These are phyloP conservation scores for Hydropsyche tenuis DNA, from an alignment of 1,140 invertebrate genomes.

Conservation along the genomic window DNA sequence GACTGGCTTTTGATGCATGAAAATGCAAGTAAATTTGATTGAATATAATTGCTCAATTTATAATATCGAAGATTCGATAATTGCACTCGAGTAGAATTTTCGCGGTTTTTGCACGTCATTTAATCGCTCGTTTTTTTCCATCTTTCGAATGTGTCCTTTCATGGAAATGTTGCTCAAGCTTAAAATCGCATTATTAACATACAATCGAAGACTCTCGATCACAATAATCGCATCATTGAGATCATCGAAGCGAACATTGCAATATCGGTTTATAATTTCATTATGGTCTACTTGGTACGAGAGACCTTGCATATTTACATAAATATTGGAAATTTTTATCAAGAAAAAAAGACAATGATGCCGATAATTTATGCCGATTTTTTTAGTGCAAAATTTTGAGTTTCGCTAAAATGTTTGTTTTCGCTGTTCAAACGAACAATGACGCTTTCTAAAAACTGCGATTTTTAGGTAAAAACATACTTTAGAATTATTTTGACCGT, in stretches of 20 bases:
- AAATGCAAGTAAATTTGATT: too few species aligned
- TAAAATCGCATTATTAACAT: constrained; percentile 1
- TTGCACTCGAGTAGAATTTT: neutral
- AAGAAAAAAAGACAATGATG: too few species aligned
- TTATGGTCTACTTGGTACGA: constrained; percentile 1
- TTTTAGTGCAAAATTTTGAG: neutral
- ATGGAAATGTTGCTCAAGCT: neutral
- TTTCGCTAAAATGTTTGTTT: neutral
- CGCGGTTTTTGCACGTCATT: neutral
- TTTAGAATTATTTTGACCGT: too few species aligned
- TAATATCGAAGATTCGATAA: too few species aligned
- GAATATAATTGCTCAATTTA: too few species aligned
- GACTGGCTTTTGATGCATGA: too few species aligned
- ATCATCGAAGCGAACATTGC: neutral
- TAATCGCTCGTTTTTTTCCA: neutral
- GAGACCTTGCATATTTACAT: neutral
- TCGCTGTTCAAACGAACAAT: neutral
- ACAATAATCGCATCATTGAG: neutral
- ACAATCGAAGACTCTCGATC: neutral
- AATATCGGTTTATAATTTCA: neutral
- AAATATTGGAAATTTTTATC: neutral
- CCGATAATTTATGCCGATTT: too few species aligned
- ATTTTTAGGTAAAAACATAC: neutral
- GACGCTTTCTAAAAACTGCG: neutral
- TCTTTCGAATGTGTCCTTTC: neutral